A percentile compares a stretch with the other conserved stretches of the same genome.
Conservation (phyloP, 2,113 vertebrate genomes). For the Empidonax traillii region DNA sequence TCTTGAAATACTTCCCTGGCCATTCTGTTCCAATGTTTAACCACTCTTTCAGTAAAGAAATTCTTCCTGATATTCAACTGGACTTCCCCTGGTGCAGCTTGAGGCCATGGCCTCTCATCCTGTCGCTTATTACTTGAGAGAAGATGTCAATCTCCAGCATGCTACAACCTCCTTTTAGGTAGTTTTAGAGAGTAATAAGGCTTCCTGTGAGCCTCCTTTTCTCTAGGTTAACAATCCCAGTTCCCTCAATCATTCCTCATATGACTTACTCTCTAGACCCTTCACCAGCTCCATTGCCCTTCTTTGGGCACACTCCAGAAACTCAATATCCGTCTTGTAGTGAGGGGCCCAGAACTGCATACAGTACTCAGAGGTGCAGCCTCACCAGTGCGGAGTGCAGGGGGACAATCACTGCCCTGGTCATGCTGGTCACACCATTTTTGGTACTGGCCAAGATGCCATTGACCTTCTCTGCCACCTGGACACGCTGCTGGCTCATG, state of each 20-base stretch:
- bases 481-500: fast-evolving
- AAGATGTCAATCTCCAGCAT: background rate
- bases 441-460: background rate
- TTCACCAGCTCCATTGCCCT: fast-evolving
- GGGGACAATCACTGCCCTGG: fast-evolving
- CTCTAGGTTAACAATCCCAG: background rate
- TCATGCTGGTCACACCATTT: fast-evolving
- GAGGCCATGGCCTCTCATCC: background rate
- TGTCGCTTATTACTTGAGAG: fast-evolving
- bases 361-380: background rate
- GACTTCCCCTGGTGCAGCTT: background rate
- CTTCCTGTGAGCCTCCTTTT: background rate
- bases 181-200: background rate
- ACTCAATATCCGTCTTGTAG: too few species aligned
- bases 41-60: background rate
- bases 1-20: background rate
- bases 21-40: background rate
- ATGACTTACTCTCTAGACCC: background rate
- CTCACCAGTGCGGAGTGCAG: background rate
- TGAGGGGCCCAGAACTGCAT: background rate
- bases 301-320: background rate
- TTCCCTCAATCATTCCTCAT: background rate
- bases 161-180: background rate
- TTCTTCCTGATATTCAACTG: background rate
- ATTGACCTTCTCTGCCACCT: background rate